Conservation (phyloP, 1,140 invertebrate genomes). For the Muscidifurax raptorellus region DNA sequence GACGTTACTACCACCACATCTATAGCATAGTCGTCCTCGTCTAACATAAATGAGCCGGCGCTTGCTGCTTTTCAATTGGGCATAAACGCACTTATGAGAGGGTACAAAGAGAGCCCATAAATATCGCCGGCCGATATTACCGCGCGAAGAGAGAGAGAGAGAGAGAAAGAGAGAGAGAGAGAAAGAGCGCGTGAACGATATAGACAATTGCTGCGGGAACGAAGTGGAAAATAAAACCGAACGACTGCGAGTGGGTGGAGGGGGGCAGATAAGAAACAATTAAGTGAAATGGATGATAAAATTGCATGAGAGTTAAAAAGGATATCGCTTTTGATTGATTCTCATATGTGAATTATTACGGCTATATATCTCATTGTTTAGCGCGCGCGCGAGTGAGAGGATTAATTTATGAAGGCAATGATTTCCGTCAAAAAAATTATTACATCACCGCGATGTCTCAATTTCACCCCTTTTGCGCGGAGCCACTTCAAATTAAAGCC, state of each 20-base stretch:
- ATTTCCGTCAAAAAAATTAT: slow-evolving; percentile 36
- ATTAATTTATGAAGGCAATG: background rate
- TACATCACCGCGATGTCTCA: slow-evolving; percentile 34
- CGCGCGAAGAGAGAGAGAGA: too few species aligned
- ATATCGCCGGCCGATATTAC: slow-evolving; percentile 34
- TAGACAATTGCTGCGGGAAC: background rate
- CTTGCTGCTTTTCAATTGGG: slow-evolving; percentile 27
- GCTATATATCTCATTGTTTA: background rate
- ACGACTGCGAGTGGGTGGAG: background rate
- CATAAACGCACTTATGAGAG: slow-evolving; percentile 34
- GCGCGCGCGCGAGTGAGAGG: background rate
- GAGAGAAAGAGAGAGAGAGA: too few species aligned
- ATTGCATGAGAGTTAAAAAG: too few species aligned
- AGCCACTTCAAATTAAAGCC: slow-evolving; percentile 48
- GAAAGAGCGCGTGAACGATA: background rate
- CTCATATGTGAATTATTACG: background rate
- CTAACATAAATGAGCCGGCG: background rate
- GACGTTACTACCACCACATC: slow-evolving; percentile 14
- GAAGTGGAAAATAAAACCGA: slow-evolving; percentile 49
- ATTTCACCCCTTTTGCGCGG: slow-evolving; percentile 23
- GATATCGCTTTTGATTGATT: too few species aligned
- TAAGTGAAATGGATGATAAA: slow-evolving; percentile 48
- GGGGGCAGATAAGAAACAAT: background rate
- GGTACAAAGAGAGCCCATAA: slow-evolving; percentile 36
- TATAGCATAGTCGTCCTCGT: background rate